phyloP scores from a whole-genome alignment of 2,113 vertebrate genomes.

The Sclerurus mexicanus region DNA sequence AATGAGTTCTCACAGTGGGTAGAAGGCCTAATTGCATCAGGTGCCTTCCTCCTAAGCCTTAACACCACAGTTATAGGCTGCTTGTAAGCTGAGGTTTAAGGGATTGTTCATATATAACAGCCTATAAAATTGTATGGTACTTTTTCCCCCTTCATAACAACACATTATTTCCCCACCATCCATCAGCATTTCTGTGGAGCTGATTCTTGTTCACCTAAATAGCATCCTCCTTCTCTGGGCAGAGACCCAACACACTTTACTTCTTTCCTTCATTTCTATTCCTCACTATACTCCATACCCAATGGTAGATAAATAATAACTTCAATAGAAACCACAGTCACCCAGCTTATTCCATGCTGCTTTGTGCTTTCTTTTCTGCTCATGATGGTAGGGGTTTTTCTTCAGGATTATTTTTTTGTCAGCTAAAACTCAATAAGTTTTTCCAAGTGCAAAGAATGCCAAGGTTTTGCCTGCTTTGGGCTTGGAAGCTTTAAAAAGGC shows the following conservation, averaged over 20 bases:
- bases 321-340: neutral
- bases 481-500: neutral
- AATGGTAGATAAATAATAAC: neutral
- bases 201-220: neutral
- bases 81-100: neutral
- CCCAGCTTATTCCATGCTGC: neutral
- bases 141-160: neutral
- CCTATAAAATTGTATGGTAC: neutral
- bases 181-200: neutral
- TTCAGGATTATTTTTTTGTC: neutral
- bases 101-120: neutral
- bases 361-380: neutral
- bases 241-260: neutral
- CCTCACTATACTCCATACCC: neutral
- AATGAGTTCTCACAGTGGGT: neutral
- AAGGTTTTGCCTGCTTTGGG: neutral
- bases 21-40: neutral
- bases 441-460: neutral
- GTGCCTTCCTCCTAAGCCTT: neutral
- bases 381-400: neutral
- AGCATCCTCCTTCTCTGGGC: conserved; percentile 7
- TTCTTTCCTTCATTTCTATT: neutral
- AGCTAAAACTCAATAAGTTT: neutral
- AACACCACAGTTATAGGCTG: neutral
- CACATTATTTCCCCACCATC: neutral